Conservation (phyloP, 2,888 invertebrate species). For the Pterostichus madidus region DNA sequence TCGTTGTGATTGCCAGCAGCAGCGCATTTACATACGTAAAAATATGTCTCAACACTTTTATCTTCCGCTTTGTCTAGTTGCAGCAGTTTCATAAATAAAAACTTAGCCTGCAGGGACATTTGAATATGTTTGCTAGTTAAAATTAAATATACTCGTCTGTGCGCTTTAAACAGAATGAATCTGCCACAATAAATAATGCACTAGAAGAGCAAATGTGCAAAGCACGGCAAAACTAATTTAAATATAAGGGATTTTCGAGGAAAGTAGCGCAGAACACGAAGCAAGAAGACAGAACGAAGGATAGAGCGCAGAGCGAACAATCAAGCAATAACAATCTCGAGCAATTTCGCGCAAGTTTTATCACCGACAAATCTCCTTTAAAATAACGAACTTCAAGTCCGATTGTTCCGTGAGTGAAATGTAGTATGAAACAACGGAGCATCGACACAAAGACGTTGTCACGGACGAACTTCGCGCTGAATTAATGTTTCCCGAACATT, state of each 20-base stretch:
- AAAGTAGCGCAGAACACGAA: conserved; percentile 8
- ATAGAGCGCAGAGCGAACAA: conserved; percentile 35
- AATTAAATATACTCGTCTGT: conserved; percentile 26
- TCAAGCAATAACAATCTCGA: conserved; percentile 37
- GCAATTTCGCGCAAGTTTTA: conserved; percentile 54
- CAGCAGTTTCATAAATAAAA: conserved; percentile 45
- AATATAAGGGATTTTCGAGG: conserved; percentile 28
- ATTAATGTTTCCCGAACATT: conserved; percentile 66
- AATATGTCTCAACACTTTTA: conserved; percentile 44
- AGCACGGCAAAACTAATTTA: conserved; percentile 36
- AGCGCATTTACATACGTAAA: conserved; percentile 32
- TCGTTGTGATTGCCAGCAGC: conserved; percentile 3
- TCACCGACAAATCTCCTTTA: conserved; percentile 60
- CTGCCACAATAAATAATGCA: conserved; percentile 42
- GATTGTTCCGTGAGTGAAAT: conserved; percentile 63
- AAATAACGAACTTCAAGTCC: conserved; percentile 60
- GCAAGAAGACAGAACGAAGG: background rate
- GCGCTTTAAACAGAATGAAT: conserved; percentile 20
- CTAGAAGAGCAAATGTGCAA: conserved; percentile 9
- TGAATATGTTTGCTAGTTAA: conserved; percentile 40
- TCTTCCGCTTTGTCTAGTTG: conserved; percentile 42
- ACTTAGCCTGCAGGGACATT: conserved; percentile 36
- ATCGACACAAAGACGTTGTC: conserved; percentile 65
- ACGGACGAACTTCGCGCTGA: conserved; percentile 62
- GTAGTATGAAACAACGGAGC: conserved; percentile 64